A percentile compares a stretch with the other conserved stretches of the same genome.
phyloP scores from a whole-genome alignment of 2,888 invertebrate genomes.

The Erebia palarica region DNA sequence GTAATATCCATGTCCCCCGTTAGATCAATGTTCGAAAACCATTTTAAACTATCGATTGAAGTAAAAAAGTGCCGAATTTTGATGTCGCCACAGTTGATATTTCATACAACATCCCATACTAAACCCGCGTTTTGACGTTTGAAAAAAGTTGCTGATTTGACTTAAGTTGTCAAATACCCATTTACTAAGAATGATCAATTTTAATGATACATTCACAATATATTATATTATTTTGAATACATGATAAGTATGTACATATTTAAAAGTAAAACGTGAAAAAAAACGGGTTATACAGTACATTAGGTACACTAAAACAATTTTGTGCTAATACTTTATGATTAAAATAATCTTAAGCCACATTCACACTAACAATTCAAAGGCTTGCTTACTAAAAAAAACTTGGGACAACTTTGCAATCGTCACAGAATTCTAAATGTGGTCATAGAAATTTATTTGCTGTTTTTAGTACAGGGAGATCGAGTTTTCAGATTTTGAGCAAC shows the following conservation, averaged over 20 bases:
- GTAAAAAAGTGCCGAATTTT: too few relatives aligned
- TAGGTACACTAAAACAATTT: conserved; percentile 41
- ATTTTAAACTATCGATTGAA: too few relatives aligned
- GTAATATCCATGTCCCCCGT: too few relatives aligned
- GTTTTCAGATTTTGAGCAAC: too few relatives aligned
- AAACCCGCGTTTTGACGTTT: too few relatives aligned
- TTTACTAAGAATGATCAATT: neutral
- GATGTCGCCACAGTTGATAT: too few relatives aligned
- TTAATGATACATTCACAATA: neutral
- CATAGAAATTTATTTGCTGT: too few relatives aligned
- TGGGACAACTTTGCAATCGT: neutral
- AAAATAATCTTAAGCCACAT: conserved; percentile 50
- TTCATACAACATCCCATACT: too few relatives aligned
- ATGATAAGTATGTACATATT: conserved; percentile 2
- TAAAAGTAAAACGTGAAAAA: neutral
- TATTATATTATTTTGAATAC: neutral
- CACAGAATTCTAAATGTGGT: too few relatives aligned
- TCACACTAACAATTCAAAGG: neutral
- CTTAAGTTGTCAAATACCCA: neutral
- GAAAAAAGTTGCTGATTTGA: too few relatives aligned
- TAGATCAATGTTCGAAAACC: too few relatives aligned
- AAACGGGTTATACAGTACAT: neutral
- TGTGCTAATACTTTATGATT: conserved; percentile 58
- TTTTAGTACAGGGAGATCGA: too few relatives aligned
- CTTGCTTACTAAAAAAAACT: neutral